Percentiles rank a stretch among this genome's conserved stretches.
These are phyloP conservation scores for Holacanthus passer DNA, from an alignment of 2,113 vertebrate species.

Conservation along the genomic window DNA sequence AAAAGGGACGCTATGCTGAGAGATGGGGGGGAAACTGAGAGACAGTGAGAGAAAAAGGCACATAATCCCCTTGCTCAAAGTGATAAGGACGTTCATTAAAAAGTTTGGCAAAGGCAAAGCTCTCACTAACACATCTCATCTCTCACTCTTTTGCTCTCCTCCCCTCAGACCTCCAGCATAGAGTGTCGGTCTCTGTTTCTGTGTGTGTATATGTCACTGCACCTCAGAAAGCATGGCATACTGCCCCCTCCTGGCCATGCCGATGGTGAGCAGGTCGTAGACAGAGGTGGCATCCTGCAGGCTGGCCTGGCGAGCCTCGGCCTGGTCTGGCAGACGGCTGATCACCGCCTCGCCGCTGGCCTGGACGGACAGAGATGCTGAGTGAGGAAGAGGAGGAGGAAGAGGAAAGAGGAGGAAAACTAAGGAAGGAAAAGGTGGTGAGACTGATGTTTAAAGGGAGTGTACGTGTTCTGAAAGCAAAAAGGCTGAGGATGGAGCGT, in stretches of 20 bases:
- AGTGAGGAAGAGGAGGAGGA: constrained; percentile 6
- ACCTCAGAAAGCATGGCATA: constrained; percentile 98
- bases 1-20: too few species aligned
- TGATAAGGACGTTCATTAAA: constrained; percentile 69
- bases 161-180: constrained; percentile 39
- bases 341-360: constrained; percentile 94
- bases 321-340: constrained; percentile 93
- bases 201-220: constrained; percentile 34
- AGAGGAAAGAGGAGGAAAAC: background rate
- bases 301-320: constrained; percentile 89
- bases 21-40: constrained; percentile 22
- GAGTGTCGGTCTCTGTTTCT: constrained; percentile 17
- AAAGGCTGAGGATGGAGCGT: background rate
- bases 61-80: constrained; percentile 53
- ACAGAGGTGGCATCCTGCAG: constrained; percentile 91
- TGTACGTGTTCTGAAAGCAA: background rate
- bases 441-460: background rate
- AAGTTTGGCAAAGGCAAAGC: constrained; percentile 70
- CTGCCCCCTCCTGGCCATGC: constrained; percentile 97
- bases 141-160: constrained; percentile 30
- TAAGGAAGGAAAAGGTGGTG: background rate
- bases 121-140: constrained; percentile 59
- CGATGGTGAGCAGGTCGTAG: constrained; percentile 96
- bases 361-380: constrained; percentile 75
- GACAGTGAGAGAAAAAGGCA: constrained; percentile 36